Conservation (phyloP, 2,797 vertebrate genomes). For the Chrosomus eos region DNA sequence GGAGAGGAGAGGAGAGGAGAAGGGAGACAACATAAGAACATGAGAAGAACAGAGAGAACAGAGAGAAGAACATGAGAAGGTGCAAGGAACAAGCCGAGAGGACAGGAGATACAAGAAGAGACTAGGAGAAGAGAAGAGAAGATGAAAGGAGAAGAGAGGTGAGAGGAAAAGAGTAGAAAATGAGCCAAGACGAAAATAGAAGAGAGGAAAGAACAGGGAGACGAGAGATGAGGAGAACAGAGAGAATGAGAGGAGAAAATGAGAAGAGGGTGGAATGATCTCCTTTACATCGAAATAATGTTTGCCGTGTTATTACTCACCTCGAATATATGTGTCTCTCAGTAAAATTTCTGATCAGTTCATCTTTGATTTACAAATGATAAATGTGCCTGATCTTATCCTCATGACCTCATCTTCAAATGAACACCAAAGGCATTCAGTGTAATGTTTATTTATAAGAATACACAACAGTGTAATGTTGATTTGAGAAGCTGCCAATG, state of each 20-base stretch:
- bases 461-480: too few relatives aligned
- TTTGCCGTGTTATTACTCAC: neutral
- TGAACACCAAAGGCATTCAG: neutral
- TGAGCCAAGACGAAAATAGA: neutral
- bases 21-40: neutral
- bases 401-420: neutral
- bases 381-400: neutral
- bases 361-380: neutral
- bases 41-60: neutral
- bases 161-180: neutral
- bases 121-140: neutral
- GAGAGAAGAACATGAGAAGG: neutral
- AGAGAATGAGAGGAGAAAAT: neutral
- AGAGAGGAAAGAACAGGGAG: neutral
- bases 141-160: neutral
- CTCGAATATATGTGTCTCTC: neutral
- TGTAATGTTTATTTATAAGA: neutral
- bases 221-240: neutral
- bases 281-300: neutral
- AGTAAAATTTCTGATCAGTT: neutral
- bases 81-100: neutral
- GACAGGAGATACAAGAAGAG: neutral
- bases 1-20: too few relatives aligned
- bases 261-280: neutral
- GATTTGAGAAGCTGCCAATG: constrained; percentile 6